A percentile compares a stretch with the other conserved stretches of the same genome.
These are phyloP conservation scores for honey bee (Apis mellifera) DNA, from an alignment of 1,140 invertebrate species.

Conservation along the genomic window Amel_HAv3.1 CM009942.2:6276501-6277000, in stretches of 20 bases:
- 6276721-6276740: constrained; percentile 22
- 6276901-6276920: background rate
- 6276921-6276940: constrained; percentile 35
- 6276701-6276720: constrained; percentile 11
- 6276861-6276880: background rate
- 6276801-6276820: constrained; percentile 58
- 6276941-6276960: constrained; percentile 76
- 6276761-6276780: constrained; percentile 28
- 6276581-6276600: constrained; percentile 22
- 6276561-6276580: background rate
- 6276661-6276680: background rate
- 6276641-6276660: constrained; percentile 57
- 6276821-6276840: constrained; percentile 46
- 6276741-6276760: constrained; percentile 64
- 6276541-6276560: too few species aligned
- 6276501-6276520: too few species aligned
- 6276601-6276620: constrained; percentile 33
- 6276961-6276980: constrained; percentile 79
- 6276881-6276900: background rate
- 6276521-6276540: too few species aligned
- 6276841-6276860: constrained; percentile 38
- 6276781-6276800: constrained; percentile 47
- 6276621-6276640: constrained; percentile 55
- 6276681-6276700: constrained; percentile 36
- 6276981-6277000: constrained; percentile 75